Base-by-base conservation (phyloP, 2,113 vertebrate genomes). In the Coptodon rendalli region DNA sequence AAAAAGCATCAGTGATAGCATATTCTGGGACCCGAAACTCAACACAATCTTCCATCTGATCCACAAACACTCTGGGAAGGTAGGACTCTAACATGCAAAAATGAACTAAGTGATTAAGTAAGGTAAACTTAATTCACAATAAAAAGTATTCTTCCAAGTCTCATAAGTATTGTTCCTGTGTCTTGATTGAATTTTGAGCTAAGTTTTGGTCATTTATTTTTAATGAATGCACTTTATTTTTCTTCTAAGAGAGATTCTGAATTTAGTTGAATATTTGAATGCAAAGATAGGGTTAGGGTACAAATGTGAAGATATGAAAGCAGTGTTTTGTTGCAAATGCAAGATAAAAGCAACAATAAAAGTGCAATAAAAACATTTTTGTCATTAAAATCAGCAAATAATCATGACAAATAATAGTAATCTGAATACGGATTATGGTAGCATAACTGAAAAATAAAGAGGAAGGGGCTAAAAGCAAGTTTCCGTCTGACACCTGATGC, bases 21-120 rank as follows among this genome's bases (percentile, higher is more conserved):
- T 99, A 56, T 96, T 9, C 83, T 99, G 98, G 98, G 96, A 98
- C 84, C 97, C 98, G 1, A 95, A 97, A 66, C 88, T 82, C 38
- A 96, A 96, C 19, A 98, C 97, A 1, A 86, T 93, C 36, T 98
- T 99, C 91, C 96, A 97, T 6, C 90, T 99, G 59, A 95, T 98
- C 80, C 92, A 97, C 95, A 99, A 98, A 86, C 92, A 94, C 86
- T 97, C 97, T 0, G 97, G 98, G 40, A 83, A 97, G 97, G 97
- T 98, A 34, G 81, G 76, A 6, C 43, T 48, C 17, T 5, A 27
- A 57, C 12, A 29, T 57, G 12, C 24, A 57, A 57, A 29, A 29
- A 29, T 57, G 24, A 52, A 57, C 3, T 57, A 27, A 56, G 3
- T 24, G 54, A 27, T 57, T 14, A 27, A 27, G 54, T 27, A 57